Percentiles rank a stretch among this genome's conserved stretches.
phyloP scores from a whole-genome alignment of 2,888 invertebrate genomes.

The Phorcus lineatus region DNA sequence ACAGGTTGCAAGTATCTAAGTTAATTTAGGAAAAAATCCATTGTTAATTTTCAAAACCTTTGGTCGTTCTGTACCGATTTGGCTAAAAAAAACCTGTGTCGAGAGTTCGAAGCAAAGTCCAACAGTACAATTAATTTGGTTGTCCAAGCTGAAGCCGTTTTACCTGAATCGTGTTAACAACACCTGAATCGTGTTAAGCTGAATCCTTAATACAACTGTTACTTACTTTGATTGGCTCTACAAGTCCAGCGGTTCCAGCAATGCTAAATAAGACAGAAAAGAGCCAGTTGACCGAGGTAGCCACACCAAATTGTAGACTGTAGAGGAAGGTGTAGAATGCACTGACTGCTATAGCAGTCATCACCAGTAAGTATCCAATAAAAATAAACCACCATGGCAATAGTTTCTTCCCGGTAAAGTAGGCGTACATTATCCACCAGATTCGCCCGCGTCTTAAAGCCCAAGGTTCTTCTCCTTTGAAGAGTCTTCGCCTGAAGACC shows the following conservation, averaged over 20 bases:
- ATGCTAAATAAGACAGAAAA: conserved; percentile 44
- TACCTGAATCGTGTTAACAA: too few species aligned
- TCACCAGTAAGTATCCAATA: conserved; percentile 70
- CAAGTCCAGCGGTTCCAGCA: conserved; percentile 31
- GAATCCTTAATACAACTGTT: too few species aligned
- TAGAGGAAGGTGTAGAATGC: conserved; percentile 74
- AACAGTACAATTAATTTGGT: too few species aligned
- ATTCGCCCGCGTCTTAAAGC: background rate
- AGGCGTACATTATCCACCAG: background rate
- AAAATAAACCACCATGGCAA: conserved; percentile 57
- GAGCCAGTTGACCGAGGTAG: conserved; percentile 71
- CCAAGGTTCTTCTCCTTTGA: background rate
- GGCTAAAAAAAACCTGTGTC: too few species aligned
- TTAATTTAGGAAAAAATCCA: too few species aligned
- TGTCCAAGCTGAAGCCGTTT: too few species aligned
- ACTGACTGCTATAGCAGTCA: conserved; percentile 57
- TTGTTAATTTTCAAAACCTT: too few species aligned
- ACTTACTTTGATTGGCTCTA: conserved; percentile 45
- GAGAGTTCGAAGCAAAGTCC: too few species aligned
- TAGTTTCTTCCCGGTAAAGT: background rate
- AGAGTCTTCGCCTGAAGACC: background rate
- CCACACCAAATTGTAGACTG: conserved; percentile 72
- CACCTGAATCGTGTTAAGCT: too few species aligned
- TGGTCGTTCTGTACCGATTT: too few species aligned
- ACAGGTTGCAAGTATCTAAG: too few species aligned